These are phyloP conservation scores for Colaptes auratus DNA, from an alignment of 2,113 vertebrate genomes.

Conservation along the genomic window DNA sequence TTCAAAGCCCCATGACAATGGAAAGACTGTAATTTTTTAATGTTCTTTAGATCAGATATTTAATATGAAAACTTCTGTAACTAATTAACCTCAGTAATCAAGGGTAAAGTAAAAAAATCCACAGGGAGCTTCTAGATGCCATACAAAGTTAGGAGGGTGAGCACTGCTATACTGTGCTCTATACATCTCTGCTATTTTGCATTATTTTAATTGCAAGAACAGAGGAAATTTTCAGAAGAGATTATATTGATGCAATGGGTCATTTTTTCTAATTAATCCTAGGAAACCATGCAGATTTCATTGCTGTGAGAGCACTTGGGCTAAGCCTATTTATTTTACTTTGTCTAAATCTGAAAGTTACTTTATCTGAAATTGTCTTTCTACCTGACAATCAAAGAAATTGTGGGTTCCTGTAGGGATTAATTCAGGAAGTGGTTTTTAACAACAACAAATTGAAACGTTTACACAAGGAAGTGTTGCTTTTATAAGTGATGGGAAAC, in stretches of 20 bases:
- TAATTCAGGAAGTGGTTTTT: constrained; percentile 80
- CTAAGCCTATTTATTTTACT: neutral
- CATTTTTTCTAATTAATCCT: constrained; percentile 4
- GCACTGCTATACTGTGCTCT: neutral
- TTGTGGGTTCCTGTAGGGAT: constrained; percentile 68
- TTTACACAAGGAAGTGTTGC: constrained; percentile 84
- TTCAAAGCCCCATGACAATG: neutral
- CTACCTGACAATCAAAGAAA: constrained; percentile 71
- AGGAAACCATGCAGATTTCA: neutral
- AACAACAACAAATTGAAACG: constrained; percentile 83
- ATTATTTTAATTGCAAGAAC: constrained; percentile 25
- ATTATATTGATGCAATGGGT: neutral
- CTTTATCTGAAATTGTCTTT: constrained; percentile 63
- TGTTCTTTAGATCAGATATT: neutral
- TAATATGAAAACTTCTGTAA: neutral
- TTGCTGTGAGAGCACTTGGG: neutral
- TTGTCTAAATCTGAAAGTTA: constrained; percentile 22
- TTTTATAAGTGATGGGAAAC: constrained; percentile 89
- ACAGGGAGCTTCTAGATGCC: neutral
- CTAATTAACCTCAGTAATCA: constrained; percentile 4
- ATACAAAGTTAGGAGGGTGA: neutral
- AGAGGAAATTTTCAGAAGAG: constrained; percentile 5
- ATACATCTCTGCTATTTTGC: neutral
- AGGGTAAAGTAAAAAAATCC: constrained; percentile 3
- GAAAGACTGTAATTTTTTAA: neutral